Percentiles rank a stretch among this genome's conserved stretches.
phyloP scores from a whole-genome alignment of 2,797 vertebrate genomes.

The Arvicola amphibius region DNA sequence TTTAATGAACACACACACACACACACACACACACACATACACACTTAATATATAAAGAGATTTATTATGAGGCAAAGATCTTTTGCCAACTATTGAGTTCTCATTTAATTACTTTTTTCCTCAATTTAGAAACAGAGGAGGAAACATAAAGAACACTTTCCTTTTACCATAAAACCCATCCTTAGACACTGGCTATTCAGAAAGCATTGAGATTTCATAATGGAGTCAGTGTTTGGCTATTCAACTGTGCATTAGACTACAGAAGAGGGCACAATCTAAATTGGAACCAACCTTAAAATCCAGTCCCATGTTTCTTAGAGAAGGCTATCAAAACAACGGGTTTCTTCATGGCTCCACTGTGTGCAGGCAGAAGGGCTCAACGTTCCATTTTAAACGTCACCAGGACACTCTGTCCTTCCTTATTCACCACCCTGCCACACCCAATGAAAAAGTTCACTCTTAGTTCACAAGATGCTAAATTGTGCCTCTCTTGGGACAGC shows the following conservation, averaged over 20 bases:
- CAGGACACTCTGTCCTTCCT: slow-evolving; percentile 29
- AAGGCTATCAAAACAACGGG: background rate
- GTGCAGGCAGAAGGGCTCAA: background rate
- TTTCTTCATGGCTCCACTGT: background rate
- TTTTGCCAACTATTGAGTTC: slow-evolving; percentile 30
- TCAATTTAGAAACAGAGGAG: slow-evolving; percentile 44
- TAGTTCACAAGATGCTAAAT: background rate
- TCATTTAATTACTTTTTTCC: slow-evolving; percentile 35
- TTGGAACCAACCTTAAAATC: slow-evolving; percentile 32
- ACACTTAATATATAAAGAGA: background rate
- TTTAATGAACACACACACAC: background rate
- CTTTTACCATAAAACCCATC: slow-evolving; percentile 38
- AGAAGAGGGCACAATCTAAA: slow-evolving; percentile 52
- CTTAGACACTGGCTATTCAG: background rate
- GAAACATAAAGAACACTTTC: background rate
- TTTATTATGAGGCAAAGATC: background rate
- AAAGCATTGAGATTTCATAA: background rate
- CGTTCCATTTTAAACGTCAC: background rate
- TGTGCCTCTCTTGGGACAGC: background rate
- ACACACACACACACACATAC: background rate
- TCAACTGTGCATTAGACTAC: background rate
- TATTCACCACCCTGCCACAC: background rate
- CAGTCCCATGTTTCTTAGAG: background rate
- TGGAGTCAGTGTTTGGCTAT: slow-evolving; percentile 4
- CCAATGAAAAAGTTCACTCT: background rate